These are phyloP conservation scores for Nothoprocta perdicaria DNA, from an alignment of 2,113 vertebrate genomes.

Conservation along the genomic window DNA sequence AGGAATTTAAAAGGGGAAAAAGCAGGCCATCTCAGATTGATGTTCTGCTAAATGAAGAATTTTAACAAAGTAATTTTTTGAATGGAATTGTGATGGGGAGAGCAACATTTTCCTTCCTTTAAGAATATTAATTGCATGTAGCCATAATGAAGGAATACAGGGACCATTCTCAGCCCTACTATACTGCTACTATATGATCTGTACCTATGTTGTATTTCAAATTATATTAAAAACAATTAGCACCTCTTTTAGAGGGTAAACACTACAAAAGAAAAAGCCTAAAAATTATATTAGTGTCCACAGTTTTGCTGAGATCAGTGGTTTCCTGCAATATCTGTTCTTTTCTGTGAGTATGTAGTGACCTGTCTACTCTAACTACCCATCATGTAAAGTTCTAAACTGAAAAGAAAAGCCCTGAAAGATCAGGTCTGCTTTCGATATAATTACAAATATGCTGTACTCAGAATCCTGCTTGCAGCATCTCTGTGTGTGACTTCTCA, in stretches of 20 bases:
- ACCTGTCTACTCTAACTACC: background rate
- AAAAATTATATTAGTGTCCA: background rate
- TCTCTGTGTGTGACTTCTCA: background rate
- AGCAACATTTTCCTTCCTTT: background rate
- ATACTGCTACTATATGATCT: background rate
- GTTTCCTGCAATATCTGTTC: background rate
- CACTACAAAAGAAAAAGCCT: background rate
- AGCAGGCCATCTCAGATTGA: background rate
- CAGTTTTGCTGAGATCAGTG: background rate
- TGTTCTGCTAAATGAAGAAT: conserved; percentile 14
- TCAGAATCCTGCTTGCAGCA: background rate
- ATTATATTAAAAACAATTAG: background rate
- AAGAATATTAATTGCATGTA: background rate
- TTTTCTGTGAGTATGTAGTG: background rate
- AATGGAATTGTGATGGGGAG: background rate
- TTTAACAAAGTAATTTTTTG: background rate
- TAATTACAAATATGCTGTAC: background rate
- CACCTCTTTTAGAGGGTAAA: background rate
- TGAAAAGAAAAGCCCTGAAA: background rate
- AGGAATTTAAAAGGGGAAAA: conserved; percentile 30
- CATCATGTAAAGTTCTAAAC: background rate
- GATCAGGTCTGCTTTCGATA: background rate
- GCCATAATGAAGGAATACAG: background rate
- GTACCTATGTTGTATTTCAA: background rate
- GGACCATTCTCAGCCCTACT: background rate